A percentile compares a stretch with the other conserved stretches of the same genome.
Evolutionary conservation across 2,113 vertebrate genomes (phyloP).

Genomic region (Peromyscus californicus): DNA sequence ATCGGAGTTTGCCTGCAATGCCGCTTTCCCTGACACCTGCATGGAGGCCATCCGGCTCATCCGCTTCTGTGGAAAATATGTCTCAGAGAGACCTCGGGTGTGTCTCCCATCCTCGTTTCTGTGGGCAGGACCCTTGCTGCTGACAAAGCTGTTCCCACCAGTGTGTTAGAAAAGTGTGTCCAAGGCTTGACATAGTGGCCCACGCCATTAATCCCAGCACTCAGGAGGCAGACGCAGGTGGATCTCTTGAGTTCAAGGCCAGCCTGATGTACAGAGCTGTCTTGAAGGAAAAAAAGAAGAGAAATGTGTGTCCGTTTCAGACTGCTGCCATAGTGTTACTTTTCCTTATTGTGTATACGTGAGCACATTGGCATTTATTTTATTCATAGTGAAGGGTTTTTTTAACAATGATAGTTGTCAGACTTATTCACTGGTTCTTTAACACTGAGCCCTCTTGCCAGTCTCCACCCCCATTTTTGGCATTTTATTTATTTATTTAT

Average conservation of each 20-base stretch:
- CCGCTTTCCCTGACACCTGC: constrained; percentile 97
- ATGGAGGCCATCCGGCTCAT: constrained; percentile 99
- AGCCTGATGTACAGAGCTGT: not conserved
- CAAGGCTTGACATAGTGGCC: not conserved
- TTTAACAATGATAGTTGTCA: not conserved
- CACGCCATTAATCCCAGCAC: not conserved
- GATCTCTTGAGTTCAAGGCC: not conserved
- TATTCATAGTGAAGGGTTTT: not conserved
- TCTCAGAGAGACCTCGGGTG: constrained; percentile 97
- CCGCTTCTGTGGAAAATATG: constrained; percentile 96
- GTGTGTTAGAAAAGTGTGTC: not conserved
- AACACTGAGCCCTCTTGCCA: not conserved
- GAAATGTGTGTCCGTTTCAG: not conserved
- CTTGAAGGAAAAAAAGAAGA: no score
- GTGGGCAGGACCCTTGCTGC: not conserved
- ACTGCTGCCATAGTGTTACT: not conserved
- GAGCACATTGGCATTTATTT: not conserved
- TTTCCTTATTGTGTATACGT: not conserved
- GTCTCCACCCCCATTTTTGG: not conserved
- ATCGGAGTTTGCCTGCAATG: constrained; percentile 98
- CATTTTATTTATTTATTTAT: not conserved
- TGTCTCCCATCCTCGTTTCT: not conserved
- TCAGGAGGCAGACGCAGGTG: not conserved
- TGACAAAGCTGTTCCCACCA: not conserved
- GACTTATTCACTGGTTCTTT: not conserved